Percentiles rank a stretch among this genome's conserved stretches.
phyloP scores from a whole-genome alignment of 2,888 invertebrate species.

The Scrobipalpa atriplicella region DNA sequence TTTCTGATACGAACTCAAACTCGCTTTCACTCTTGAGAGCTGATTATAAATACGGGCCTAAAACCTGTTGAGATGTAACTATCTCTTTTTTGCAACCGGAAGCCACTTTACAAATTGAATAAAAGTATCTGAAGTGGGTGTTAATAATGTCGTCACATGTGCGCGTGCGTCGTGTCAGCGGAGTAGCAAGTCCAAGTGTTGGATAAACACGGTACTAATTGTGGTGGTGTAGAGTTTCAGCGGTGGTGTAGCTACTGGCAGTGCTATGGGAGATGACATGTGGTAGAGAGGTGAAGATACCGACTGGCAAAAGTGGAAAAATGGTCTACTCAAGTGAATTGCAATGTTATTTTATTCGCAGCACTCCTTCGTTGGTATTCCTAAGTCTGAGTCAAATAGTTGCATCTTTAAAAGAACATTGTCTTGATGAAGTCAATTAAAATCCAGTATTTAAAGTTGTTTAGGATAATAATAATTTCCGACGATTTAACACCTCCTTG shows the following conservation, averaged over 20 bases:
- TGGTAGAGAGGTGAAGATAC: not conserved
- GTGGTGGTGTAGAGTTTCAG: conserved; percentile 42
- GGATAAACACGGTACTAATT: conserved; percentile 40
- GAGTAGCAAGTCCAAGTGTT: conserved; percentile 30
- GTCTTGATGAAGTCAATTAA: no score
- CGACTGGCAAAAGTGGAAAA: not conserved
- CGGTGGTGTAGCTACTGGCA: not conserved
- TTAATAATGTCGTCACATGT: conserved; percentile 26
- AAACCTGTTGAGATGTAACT: not conserved
- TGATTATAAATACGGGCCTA: no score
- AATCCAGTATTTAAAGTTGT: no score
- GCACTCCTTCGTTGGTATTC: no score
- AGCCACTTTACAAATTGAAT: conserved; percentile 10
- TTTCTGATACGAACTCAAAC: no score
- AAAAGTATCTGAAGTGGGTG: conserved; percentile 26
- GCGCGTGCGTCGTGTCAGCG: conserved; percentile 18
- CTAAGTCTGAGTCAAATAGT: no score
- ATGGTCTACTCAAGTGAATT: no score
- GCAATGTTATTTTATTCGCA: no score
- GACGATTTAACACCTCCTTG: no score
- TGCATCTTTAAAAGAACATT: no score
- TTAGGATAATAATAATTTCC: no score
- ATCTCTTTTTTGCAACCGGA: not conserved
- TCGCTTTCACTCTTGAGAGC: no score
- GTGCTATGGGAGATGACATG: conserved; percentile 4